Evolutionary conservation across 2,888 invertebrate genomes (phyloP), one percentile per base, ranked within the genome.

Genomic region (Tethea ocularis): DNA sequence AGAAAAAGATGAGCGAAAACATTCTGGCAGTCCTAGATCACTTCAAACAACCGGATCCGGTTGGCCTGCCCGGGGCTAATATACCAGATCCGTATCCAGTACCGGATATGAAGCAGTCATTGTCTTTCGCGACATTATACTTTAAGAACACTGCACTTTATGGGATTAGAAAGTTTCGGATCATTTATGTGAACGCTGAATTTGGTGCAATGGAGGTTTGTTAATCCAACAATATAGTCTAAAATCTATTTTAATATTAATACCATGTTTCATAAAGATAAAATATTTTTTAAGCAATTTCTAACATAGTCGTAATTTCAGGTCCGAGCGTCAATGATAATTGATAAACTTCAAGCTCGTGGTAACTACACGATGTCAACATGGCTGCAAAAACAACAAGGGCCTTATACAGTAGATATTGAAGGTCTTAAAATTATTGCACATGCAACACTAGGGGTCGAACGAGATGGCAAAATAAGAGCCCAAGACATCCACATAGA

Each of bases 401-500:
- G 98, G 0, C 96, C 96, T 0, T 98, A 96, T 84, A 96, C 95
- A 0, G 96, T 98, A 1, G 94, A 96, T 61, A 89, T 98, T 57
- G 94, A 94, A 0, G 95, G 95, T 20, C 96, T 98, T 0, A 93
- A 93, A 57, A 94, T 97, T 1, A 94, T 94, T 64, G 96, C 96
- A 0, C 88, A 94, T 58, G 97, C 96, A 0, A 94, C 94, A 41
- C 91, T 98, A 20, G 95, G 95, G 55, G 96, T 97, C 0, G 95
- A 96, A 69, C 91, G 95, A 59, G 95, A 96, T 73, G 98, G 98
- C 0, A 95, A 95, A 76, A 86, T 98, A 3, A 94, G 95, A 72
- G 96, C 97, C 0, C 95, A 97, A 74, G 95, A 96, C 63, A 97
- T 97, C 69, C 94, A 94, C 57, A 96, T 97, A 93, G 97, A 98